Evolutionary conservation across 1,140 invertebrate genomes (phyloP), one percentile per base, ranked within the genome.

Genomic region (Drosophila sechellia): DNA sequence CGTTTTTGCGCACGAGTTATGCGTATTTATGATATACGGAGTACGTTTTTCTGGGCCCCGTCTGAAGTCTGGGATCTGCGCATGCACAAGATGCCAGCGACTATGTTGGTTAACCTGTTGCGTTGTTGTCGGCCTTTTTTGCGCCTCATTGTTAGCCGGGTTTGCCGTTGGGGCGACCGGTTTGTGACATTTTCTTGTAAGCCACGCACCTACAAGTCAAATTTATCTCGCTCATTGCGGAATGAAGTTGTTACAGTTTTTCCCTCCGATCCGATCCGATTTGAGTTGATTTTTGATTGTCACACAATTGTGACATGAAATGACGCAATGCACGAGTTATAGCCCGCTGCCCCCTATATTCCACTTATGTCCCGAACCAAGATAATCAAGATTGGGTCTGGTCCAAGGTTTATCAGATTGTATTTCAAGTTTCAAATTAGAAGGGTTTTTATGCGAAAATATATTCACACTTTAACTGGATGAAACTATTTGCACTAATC

Each of bases 1-100:
- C 84, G 85, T 89, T 89, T 89, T 89, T 89, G 85, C 79, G 77
- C 84, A 80, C 84, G 84, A 89, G 84, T 89, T 89, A 89, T 89
- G 84, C 84, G 84, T 89, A 89, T 84, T 89, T 89, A 89, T 89
- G 84, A 89, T 84, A 83, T 89, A 86, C 83, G 66, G 79, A 56
- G 59, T 61, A 22, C 59, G 71, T 52, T 75, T 61, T 60, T 43
- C 54, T 40, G 22, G 54, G 13, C 5, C 59, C 39, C 17, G 43
- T 17, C 43, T 22, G 42, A 15, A 55, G 55, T 57, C 65, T 77
- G 48, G 57, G 61, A 65, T 77, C 69, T 76, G 75, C 75, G 76
- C 76, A 78, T 63, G 73, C 65, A 65, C 76, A 43, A 49, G 73
- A 69, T 77, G 63, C 56, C 48, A 39, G 43, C 34, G 27, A 42